Conservation (phyloP, 30 jellyfish, hydroid and myxozoan species). For the Aurelia sp. region DNA sequence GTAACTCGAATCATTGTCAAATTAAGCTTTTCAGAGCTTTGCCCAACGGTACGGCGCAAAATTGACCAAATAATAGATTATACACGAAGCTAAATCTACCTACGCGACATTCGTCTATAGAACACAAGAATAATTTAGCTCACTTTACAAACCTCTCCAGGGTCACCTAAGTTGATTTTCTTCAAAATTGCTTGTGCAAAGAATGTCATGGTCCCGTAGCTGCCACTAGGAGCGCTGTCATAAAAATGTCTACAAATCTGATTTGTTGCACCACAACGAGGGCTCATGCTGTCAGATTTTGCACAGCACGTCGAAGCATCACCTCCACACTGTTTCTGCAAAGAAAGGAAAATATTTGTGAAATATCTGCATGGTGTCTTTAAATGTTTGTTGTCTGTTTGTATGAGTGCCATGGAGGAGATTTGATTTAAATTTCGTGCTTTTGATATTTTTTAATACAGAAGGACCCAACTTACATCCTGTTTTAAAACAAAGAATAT, state of each 20-base stretch:
- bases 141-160: conserved; percentile 69
- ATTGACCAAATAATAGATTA: too few species aligned
- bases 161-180: conserved; percentile 65
- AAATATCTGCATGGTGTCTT: not conserved
- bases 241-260: conserved; percentile 89
- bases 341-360: not conserved
- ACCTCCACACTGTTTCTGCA: conserved; percentile 71
- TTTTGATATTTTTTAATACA: too few species aligned
- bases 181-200: conserved; percentile 86
- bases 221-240: conserved; percentile 99
- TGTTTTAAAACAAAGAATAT: too few species aligned
- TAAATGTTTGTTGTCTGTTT: too few species aligned
- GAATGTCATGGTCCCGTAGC: conserved; percentile 96
- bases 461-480: too few species aligned
- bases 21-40: too few species aligned
- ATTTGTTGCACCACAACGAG: conserved; percentile 86
- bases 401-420: too few species aligned
- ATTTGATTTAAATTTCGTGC: too few species aligned
- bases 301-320: conserved; percentile 99
- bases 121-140: conserved; percentile 14
- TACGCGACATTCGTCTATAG: too few species aligned
- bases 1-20: too few species aligned
- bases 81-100: too few species aligned
- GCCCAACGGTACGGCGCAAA: too few species aligned
- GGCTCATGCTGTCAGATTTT: conserved; percentile 36